A percentile compares a stretch with the other conserved stretches of the same genome.
Evolutionary conservation across 2,888 invertebrate genomes (phyloP).

Genomic region (Colostygia pectinataria): DNA sequence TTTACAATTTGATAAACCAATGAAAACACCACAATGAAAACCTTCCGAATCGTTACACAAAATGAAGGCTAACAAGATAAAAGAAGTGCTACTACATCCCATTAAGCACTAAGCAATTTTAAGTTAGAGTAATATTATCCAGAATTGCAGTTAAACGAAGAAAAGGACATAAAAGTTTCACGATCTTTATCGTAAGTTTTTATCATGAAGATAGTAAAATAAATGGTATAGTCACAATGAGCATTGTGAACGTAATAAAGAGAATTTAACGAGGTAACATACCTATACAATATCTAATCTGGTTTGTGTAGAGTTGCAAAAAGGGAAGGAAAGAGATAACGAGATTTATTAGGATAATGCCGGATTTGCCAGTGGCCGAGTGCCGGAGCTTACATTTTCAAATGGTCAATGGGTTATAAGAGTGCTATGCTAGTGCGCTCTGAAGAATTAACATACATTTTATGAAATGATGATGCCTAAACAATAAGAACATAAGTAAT

Average conservation of each 20-base stretch:
- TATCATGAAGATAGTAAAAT: conserved; percentile 7
- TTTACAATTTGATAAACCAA: too few relatives aligned
- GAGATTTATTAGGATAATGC: too few relatives aligned
- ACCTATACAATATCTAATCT: neutral
- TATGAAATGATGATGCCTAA: too few relatives aligned
- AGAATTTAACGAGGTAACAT: conserved; percentile 1
- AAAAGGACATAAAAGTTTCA: conserved; percentile 6
- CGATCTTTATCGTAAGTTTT: conserved; percentile 10
- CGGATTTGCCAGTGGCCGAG: too few relatives aligned
- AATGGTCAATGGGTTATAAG: too few relatives aligned
- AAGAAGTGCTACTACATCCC: neutral
- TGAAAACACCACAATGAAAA: neutral
- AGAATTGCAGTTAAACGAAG: neutral
- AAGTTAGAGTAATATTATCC: conserved; percentile 3
- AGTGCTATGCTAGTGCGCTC: too few relatives aligned
- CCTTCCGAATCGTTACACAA: neutral
- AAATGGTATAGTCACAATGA: too few relatives aligned
- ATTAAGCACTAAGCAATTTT: conserved; percentile 1
- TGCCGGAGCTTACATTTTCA: too few relatives aligned
- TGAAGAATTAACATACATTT: too few relatives aligned
- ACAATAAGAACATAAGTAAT: too few relatives aligned
- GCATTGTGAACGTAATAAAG: conserved; percentile 10
- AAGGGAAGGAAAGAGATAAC: too few relatives aligned
- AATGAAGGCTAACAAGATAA: neutral
- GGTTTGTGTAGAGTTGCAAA: too few relatives aligned